Evolutionary conservation across 2,113 vertebrate species (phyloP).

Genomic region (Corvus cornix): DNA sequence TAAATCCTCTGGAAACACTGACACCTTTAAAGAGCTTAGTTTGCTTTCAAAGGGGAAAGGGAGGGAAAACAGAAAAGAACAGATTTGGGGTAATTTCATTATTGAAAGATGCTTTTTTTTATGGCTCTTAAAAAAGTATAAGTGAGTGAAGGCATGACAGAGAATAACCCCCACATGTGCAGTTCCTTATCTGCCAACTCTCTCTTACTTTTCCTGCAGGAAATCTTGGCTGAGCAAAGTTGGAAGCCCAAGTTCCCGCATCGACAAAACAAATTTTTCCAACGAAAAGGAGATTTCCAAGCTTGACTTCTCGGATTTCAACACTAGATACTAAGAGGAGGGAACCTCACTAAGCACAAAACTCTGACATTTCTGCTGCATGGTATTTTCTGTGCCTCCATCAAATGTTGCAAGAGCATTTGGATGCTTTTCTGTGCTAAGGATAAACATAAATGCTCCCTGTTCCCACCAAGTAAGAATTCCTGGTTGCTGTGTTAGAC

Average conservation of each 20-base stretch:
- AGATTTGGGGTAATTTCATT: not conserved
- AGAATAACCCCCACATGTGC: not conserved
- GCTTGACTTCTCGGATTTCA: slow-evolving; percentile 86
- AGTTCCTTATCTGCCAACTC: not conserved
- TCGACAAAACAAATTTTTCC: slow-evolving; percentile 80
- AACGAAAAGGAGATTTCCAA: slow-evolving; percentile 84
- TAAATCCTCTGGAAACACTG: not conserved
- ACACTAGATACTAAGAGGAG: slow-evolving; percentile 80
- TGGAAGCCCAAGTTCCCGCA: slow-evolving; percentile 88
- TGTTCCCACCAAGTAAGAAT: not conserved
- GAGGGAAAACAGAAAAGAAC: not conserved
- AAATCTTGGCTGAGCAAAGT: slow-evolving; percentile 85
- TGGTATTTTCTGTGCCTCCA: not conserved
- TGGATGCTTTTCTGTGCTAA: not conserved
- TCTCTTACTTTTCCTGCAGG: slow-evolving; percentile 70
- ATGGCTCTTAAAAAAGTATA: not conserved
- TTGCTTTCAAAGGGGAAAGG: not conserved
- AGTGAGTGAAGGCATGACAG: not conserved
- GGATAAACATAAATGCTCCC: not conserved
- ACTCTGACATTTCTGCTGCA: not conserved
- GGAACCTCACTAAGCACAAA: not conserved
- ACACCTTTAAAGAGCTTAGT: not conserved
- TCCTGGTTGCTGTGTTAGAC: not conserved
- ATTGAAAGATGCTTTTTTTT: not conserved
- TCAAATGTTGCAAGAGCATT: not conserved